A percentile compares a stretch with the other conserved stretches of the same genome.
Conservation (phyloP, 2,113 vertebrate genomes). For the Eclectus roratus region DNA sequence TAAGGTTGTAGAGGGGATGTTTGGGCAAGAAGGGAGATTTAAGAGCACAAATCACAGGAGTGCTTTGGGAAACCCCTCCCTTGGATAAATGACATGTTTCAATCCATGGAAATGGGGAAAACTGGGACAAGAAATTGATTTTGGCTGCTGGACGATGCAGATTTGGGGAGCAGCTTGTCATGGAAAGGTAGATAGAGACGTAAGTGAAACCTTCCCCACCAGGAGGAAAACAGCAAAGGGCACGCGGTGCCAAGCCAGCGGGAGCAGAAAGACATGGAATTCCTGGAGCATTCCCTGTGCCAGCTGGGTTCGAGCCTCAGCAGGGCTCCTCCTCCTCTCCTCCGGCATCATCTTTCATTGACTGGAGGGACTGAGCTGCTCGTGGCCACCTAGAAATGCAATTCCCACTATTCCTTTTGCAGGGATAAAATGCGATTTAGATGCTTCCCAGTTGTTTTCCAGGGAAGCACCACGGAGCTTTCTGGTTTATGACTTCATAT, state of each 20-base stretch:
- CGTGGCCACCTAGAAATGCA: neutral
- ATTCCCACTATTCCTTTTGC: neutral
- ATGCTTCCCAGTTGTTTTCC: neutral
- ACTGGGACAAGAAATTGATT: neutral
- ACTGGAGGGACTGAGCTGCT: fast-evolving
- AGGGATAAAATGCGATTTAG: neutral
- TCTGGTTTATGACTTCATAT: neutral
- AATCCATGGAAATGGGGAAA: neutral
- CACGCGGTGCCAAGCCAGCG: neutral
- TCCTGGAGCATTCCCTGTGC: neutral
- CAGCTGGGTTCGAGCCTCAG: neutral
- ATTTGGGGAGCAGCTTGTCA: neutral
- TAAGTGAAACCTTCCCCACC: fast-evolving
- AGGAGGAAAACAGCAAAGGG: neutral
- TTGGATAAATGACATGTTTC: neutral
- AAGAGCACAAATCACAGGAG: fast-evolving
- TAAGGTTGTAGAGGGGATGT: fast-evolving
- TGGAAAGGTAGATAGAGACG: neutral
- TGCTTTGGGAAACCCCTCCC: neutral
- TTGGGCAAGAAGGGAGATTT: neutral
- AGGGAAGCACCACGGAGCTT: neutral
- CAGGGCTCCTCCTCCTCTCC: neutral
- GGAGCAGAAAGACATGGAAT: neutral
- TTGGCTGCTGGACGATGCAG: fast-evolving
- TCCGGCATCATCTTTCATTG: neutral